Evolutionary conservation across 2,797 vertebrate species (phyloP), one percentile per base, ranked within the genome.

Genomic region (Falco biarmicus): DNA sequence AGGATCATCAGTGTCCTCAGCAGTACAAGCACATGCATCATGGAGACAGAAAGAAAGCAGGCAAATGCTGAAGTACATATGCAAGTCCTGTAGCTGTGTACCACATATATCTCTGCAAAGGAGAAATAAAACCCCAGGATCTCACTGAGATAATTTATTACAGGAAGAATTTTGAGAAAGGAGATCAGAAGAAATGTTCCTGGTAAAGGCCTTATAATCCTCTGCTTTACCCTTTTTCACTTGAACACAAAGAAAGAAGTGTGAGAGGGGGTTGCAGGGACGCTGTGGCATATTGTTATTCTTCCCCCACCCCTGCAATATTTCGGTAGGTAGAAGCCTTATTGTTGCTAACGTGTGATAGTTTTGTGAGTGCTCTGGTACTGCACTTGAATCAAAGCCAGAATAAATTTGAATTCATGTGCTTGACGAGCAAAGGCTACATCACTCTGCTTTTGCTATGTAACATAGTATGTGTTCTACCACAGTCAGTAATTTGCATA

Each of bases 91-190:
- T 18, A 41, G 11, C 25, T 56, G 29, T 59, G 22, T 22, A 5
- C 22, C 15, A 32, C 4, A 1, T 1, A 0, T 3, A 4, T 12
- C 24, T n/a, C 47, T 84, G 37, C 29, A 74, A 57, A 29, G 39
- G 15, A 43, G 28, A 26, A 9, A 57, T 47, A 63, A 13, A 25
- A 28, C 4, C 5, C 10, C 53, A 80, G 34, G 10, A 48, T 31
- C 39, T 70, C 45, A 28, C 15, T 41, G 37, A 48, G 32, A 22
- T 32, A 37, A 59, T 16, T 56, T 21, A 24, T 11, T 15, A 17
- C 25, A 47, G 11, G n/a, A 37, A 47, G 39, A 39, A 39, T 25
- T n/a, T 31, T 1, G 3, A 34, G 53, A 54, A 71, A 41, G 68
- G 25, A 13, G 15, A 29, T 77, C 13, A 50, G 24, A 76, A 78